Conservation (phyloP, 2,888 invertebrate species). For the Diabrotica balteata region DNA sequence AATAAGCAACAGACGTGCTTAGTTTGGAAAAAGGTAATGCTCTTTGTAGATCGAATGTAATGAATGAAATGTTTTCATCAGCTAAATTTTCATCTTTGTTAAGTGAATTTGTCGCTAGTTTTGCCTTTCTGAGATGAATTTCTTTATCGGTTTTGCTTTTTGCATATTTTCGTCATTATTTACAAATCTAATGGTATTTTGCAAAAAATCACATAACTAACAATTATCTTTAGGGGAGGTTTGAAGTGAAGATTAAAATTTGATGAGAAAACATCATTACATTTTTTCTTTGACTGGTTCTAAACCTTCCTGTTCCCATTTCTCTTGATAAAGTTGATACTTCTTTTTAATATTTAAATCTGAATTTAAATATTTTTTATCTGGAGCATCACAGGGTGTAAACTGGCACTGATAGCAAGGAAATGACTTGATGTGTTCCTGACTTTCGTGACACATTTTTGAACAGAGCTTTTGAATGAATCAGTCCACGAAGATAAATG, state of each 20-base stretch:
- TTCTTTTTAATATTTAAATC: too few relatives aligned
- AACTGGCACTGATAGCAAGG: background rate
- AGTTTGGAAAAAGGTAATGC: slow-evolving; percentile 28
- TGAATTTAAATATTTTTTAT: too few relatives aligned
- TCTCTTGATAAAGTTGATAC: too few relatives aligned
- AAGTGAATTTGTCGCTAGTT: slow-evolving; percentile 21
- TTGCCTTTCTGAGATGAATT: slow-evolving; percentile 24
- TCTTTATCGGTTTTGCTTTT: slow-evolving; percentile 15
- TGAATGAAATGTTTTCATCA: too few relatives aligned
- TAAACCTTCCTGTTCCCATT: too few relatives aligned
- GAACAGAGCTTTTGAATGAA: too few relatives aligned
- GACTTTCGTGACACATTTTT: slow-evolving; percentile 10
- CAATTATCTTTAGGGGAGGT: slow-evolving; percentile 29
- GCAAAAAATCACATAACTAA: slow-evolving; percentile 21
- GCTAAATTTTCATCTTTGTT: too few relatives aligned
- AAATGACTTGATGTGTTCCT: slow-evolving; percentile 15
- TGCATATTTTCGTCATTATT: slow-evolving; percentile 13
- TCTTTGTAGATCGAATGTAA: background rate
- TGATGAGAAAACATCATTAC: slow-evolving; percentile 19
- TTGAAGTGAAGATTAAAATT: slow-evolving; percentile 25
- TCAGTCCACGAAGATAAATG: too few relatives aligned
- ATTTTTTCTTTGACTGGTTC: too few relatives aligned
- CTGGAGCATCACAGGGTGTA: too few relatives aligned
- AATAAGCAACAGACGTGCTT: slow-evolving; percentile 28
- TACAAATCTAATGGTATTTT: slow-evolving; percentile 14